Conservation (phyloP, 1,140 invertebrate species). For the Liolophura sinensis region DNA sequence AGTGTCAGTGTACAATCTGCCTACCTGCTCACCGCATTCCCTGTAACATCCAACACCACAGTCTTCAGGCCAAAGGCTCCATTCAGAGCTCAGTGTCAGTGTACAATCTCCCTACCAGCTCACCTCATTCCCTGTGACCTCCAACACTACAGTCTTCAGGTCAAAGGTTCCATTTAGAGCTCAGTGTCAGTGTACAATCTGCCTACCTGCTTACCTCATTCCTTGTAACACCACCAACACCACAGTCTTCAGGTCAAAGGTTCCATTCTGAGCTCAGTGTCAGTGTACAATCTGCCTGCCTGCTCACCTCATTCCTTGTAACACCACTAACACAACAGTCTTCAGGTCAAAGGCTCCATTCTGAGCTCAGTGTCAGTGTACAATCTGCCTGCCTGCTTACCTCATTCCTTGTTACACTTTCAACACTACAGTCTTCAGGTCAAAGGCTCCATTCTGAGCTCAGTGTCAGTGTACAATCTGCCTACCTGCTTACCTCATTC, state of each 20-base stretch:
- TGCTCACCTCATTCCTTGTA: conserved; percentile 82
- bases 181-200: background rate
- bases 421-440: conserved; percentile 75
- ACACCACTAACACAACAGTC: conserved; percentile 82
- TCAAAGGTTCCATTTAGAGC: conserved; percentile 53
- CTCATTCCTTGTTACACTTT: conserved; percentile 85
- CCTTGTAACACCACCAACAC: conserved; percentile 81
- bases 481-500: conserved; percentile 77
- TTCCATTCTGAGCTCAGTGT: conserved; percentile 73
- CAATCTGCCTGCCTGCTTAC: conserved; percentile 65
- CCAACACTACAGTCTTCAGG: conserved; percentile 77
- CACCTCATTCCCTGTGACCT: conserved; percentile 85
- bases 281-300: too few relatives aligned
- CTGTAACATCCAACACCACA: too few relatives aligned
- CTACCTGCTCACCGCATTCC: too few relatives aligned
- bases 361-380: conserved; percentile 66
- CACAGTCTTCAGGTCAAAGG: conserved; percentile 75
- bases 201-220: conserved; percentile 76
- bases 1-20: too few relatives aligned
- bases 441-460: conserved; percentile 20
- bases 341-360: too few relatives aligned
- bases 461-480: conserved; percentile 3
- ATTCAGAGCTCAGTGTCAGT: too few relatives aligned
- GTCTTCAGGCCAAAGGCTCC: too few relatives aligned
- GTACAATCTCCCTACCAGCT: conserved; percentile 69